These are phyloP conservation scores for Phyllotis vaccarum DNA, from an alignment of 2,797 vertebrate species.

Conservation along the genomic window DNA sequence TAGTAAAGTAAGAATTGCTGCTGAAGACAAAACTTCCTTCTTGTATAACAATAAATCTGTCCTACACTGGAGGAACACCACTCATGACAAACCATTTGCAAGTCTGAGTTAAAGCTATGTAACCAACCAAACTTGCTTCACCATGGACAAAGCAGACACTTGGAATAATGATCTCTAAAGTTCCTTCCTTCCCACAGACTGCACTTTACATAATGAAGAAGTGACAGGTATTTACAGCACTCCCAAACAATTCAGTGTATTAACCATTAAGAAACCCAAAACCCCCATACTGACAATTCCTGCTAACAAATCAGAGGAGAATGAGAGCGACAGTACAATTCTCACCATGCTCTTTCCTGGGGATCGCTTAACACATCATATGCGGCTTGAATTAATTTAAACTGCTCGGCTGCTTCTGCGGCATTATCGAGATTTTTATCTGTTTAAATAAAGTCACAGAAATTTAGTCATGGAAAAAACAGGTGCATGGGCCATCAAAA, in stretches of 20 bases:
- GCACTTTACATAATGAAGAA: neutral
- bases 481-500: neutral
- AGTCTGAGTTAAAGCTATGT: neutral
- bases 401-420: slow-evolving; percentile 95
- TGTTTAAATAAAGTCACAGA: slow-evolving; percentile 83
- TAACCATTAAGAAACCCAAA: neutral
- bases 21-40: slow-evolving; percentile 4
- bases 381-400: slow-evolving; percentile 97
- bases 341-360: slow-evolving; percentile 97
- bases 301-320: neutral
- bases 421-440: slow-evolving; percentile 97
- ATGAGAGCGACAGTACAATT: neutral
- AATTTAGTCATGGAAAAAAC: slow-evolving; percentile 28
- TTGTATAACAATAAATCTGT: neutral
- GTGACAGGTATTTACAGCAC: neutral
- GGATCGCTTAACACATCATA: slow-evolving; percentile 97
- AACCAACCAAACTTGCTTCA: neutral
- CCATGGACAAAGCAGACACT: neutral
- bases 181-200: neutral
- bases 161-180: neutral
- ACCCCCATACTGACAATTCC: neutral
- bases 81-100: neutral
- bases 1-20: neutral
- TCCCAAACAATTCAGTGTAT: neutral
- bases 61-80: neutral